phyloP scores from a whole-genome alignment of 2,888 invertebrate genomes.

The Drosophila helvetica region DNA sequence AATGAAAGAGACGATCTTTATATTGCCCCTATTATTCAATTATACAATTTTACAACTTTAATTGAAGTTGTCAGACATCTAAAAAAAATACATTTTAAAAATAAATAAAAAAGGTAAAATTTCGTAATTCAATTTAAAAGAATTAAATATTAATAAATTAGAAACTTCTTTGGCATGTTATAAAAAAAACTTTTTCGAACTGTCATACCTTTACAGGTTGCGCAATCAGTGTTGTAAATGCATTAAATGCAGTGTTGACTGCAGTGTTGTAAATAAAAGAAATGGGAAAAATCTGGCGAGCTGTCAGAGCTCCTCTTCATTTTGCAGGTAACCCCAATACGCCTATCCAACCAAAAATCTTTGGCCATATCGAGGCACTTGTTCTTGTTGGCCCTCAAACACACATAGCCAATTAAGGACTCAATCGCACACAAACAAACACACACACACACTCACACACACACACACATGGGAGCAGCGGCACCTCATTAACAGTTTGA shows the following conservation, averaged over 20 bases:
- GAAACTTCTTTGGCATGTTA: no score
- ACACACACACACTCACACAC: background rate
- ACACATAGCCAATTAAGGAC: constrained; percentile 43
- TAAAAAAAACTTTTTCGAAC: no score
- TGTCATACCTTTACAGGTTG: no score
- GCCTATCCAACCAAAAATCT: constrained; percentile 1
- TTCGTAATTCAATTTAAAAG: no score
- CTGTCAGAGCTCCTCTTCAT: background rate
- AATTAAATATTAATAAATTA: no score
- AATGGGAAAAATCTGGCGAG: background rate
- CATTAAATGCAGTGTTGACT: background rate
- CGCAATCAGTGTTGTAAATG: background rate
- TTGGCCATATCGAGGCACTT: constrained; percentile 25
- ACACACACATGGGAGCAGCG: background rate
- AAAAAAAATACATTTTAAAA: no score
- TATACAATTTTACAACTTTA: no score
- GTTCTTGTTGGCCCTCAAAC: constrained; percentile 43
- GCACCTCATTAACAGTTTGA: constrained; percentile 31
- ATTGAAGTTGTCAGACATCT: no score
- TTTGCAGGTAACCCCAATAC: background rate
- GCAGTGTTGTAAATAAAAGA: background rate
- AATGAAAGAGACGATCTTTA: no score
- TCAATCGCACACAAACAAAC: constrained; percentile 3
- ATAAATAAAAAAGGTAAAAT: no score
- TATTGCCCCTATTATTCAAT: no score